Evolutionary conservation across 2,797 vertebrate genomes (phyloP).

Genomic region (Chelon labrosus): DNA sequence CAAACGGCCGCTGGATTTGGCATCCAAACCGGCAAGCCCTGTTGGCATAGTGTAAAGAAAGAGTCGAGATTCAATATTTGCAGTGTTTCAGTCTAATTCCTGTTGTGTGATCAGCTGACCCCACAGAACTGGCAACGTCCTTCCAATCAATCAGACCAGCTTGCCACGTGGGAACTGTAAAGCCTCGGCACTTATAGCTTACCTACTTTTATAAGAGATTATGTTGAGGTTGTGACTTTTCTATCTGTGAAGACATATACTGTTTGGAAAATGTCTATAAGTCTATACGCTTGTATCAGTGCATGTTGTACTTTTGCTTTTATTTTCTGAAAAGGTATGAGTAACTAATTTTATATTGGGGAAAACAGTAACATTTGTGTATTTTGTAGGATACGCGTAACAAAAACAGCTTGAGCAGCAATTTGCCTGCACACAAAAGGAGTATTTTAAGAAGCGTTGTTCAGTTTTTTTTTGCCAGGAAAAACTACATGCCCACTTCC

Average conservation of each 20-base stretch:
- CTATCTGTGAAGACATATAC: no score
- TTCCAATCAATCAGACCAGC: neutral
- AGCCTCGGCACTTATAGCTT: neutral
- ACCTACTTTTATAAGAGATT: neutral
- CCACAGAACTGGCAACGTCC: neutral
- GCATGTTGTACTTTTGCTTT: neutral
- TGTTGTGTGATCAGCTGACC: neutral
- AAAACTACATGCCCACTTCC: constrained; percentile 17
- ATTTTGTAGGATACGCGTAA: neutral
- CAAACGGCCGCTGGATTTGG: constrained; percentile 95
- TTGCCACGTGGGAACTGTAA: neutral
- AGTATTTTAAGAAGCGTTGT: neutral
- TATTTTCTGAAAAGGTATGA: neutral
- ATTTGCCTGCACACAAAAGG: neutral
- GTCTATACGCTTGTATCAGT: no score
- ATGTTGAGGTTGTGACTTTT: neutral
- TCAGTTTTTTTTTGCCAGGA: neutral
- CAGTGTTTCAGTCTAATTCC: no score
- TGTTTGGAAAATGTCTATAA: neutral
- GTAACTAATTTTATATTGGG: neutral
- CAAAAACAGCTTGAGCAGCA: neutral
- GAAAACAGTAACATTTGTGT: constrained; percentile 25
- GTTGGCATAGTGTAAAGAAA: constrained; percentile 4
- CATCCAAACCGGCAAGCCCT: constrained; percentile 96
- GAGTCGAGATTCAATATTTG: neutral